Evolutionary conservation across 2,888 invertebrate species (phyloP), one percentile per base, ranked within the genome.

Genomic region (Corbicula japonica): DNA sequence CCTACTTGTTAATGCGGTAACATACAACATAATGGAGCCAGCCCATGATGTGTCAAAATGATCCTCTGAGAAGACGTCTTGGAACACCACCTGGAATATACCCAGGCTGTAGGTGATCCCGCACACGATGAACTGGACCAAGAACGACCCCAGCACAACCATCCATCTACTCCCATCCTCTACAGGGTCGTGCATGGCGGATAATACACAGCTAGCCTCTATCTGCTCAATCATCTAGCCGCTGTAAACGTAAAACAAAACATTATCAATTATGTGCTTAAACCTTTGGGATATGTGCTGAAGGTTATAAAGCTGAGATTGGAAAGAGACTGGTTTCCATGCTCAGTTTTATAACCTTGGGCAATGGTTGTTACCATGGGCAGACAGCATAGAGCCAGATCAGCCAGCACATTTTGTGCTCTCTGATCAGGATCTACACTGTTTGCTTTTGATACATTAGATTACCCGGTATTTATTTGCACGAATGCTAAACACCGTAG

Each of bases 21-120:
- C 85, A 80, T 91, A 90, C 35, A 91, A 78, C 30, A 89, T 80
- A 34, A 90, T 87, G 15, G 91, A 86, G 1, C 89, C 90, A 0
- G 88, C 83, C 91, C 91, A 91, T 54, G 91, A 89, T 21, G 91
- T 89, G 75, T 91, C 90, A 76, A 91, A 91, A 71, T 90, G 89
- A 52, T 88, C 87, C 62, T 86, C 83, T 8, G 86, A 82, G 63
- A 90, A 91, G 15, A 88, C 86, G 73, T 90, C 88, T 65, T 87
- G 86, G 69, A 91, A 90, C 38, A 90, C 84, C 21, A 90, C 86
- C 44, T 91, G 91, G 81, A 91, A 89, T n/a, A 91, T 87, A 0
- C 91, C 91, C 6, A 91, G 80, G 72, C 89, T 90, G 86, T 91
- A 91, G 6, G 91, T 90, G 44, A 91, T 90, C 4, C 91, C 91